A percentile compares a stretch with the other conserved stretches of the same genome.
Evolutionary conservation across 2,113 vertebrate genomes (phyloP).

Genomic region (Thunnus thynnus): DNA sequence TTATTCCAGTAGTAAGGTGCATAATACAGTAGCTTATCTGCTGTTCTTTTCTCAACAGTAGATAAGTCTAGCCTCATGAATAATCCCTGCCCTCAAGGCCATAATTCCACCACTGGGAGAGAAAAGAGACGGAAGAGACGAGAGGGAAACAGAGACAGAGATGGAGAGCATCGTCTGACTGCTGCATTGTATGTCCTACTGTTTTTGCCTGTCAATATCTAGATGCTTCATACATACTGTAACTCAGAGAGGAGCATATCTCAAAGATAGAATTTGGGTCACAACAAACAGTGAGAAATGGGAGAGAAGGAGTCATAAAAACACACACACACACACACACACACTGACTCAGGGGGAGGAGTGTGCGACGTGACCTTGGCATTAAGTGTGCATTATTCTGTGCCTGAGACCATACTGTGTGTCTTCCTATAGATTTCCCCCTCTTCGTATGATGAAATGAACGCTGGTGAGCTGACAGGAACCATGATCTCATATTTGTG

Average conservation of each 20-base stretch:
- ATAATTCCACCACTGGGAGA: conserved; percentile 43
- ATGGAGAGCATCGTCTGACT: conserved; percentile 11
- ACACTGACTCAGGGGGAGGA: neutral
- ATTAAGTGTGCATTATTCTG: neutral
- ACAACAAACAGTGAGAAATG: conserved; percentile 13
- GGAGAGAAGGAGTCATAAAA: conserved; percentile 11
- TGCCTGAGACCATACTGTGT: neutral
- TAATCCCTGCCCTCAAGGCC: conserved; percentile 65
- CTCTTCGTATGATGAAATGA: neutral
- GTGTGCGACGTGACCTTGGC: conserved; percentile 32
- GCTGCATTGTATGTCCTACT: neutral
- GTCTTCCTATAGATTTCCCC: neutral
- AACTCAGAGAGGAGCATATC: neutral
- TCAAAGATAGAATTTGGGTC: conserved; percentile 19
- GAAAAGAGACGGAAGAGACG: conserved; percentile 11
- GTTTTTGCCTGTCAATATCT: conserved; percentile 28
- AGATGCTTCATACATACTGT: neutral
- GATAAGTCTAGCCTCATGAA: conserved; percentile 63
- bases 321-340: conserved; percentile 1
- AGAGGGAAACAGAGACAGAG: conserved; percentile 22
- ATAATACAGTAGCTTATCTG: conserved; percentile 47
- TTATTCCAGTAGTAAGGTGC: conserved; percentile 31
- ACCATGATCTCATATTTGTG: neutral
- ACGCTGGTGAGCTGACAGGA: neutral
- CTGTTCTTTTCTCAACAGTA: conserved; percentile 34